Base-by-base conservation (phyloP, 1,140 invertebrate genomes). In the Drosophila sp. region DNA sequence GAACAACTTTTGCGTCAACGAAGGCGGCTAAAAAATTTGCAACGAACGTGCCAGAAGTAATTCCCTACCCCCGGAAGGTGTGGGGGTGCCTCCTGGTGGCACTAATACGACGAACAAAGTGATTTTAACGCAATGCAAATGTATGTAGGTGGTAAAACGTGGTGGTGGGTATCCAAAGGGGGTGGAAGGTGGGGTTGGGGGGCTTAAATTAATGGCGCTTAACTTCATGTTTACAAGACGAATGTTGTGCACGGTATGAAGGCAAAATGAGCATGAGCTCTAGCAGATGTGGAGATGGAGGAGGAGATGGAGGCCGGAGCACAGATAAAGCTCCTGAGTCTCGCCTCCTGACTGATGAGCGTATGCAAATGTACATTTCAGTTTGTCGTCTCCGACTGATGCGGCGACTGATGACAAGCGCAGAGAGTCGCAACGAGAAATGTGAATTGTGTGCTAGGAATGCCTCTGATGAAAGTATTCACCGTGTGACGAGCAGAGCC, bases 191-290 rank as follows among this genome's bases (percentile, higher is more conserved):
- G 67, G 38, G 29, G 47, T 10, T 65, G 61, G 69, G 60, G 33
- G 67, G 57, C 77, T 64, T 80, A 90, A 89, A 90, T 90, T 89
- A 89, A 89, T 89, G 84, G 80, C 85, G 80, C 85, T 89, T 84
- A 89, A 84, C 80, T 89, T 83, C 77, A 85, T 89, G 84, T 89
- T 89, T 89, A 89, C 84, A 90, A 89, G 85, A 89, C 85, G 84
- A 84, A 89, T 89, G 84, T 70, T 89, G 84, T 72, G 66, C 84
- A 65, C 40, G 60, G 40, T 25, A 65, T 44, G 44, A 55, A 55
- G 27, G 35, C 54, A 62, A 50, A 33, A 55, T 50, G 27, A 32
- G 47, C 47, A 65, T 54, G 54, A 60, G 66, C 66, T 68, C 58
- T 47, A 38, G 38, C 17, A 66, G 38, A 67, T 8, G 11, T 50